Percentiles rank a stretch among this genome's conserved stretches.
Evolutionary conservation across 2,113 vertebrate genomes (phyloP).

Genomic region (Capreolus pygargus): DNA sequence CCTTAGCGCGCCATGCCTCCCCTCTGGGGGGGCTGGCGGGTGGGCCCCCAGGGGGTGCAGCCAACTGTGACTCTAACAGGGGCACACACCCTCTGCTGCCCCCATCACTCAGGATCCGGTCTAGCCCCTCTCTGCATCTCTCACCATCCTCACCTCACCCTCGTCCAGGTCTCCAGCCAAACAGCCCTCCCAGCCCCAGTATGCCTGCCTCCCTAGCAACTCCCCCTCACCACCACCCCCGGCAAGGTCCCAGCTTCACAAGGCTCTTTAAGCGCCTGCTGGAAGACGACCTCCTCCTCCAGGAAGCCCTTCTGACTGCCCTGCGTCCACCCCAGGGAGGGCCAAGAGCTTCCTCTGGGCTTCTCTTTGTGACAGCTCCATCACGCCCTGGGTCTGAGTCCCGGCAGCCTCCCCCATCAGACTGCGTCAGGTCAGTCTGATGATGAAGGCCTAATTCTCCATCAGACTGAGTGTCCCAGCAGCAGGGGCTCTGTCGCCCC

Average conservation of each 20-base stretch:
- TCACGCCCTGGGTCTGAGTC: not conserved
- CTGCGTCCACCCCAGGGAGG: rapidly evolving
- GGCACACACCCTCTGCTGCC: rapidly evolving
- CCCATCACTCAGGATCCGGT: too few relatives aligned
- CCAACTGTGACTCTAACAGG: not conserved
- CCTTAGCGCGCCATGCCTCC: not conserved
- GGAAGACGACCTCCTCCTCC: not conserved
- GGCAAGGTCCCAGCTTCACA: not conserved
- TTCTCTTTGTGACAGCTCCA: not conserved
- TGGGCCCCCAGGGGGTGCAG: not conserved
- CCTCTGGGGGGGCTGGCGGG: rapidly evolving
- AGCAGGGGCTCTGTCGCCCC: not conserved
- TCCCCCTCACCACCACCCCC: not conserved
- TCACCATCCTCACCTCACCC: not conserved
- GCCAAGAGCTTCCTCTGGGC: not conserved
- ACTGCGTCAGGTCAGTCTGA: not conserved
- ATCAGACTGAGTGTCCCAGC: not conserved
- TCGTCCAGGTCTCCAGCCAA: not conserved
- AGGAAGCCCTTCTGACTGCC: not conserved
- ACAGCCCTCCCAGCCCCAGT: not conserved
- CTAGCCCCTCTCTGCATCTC: not conserved
- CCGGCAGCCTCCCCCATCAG: not conserved
- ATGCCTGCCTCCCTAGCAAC: not conserved
- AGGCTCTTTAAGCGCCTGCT: not conserved
- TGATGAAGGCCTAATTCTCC: not conserved